Percentiles rank a stretch among this genome's conserved stretches.
These are phyloP conservation scores for Botia kubotai DNA, from an alignment of 2,797 vertebrate species.

Conservation along the genomic window DNA sequence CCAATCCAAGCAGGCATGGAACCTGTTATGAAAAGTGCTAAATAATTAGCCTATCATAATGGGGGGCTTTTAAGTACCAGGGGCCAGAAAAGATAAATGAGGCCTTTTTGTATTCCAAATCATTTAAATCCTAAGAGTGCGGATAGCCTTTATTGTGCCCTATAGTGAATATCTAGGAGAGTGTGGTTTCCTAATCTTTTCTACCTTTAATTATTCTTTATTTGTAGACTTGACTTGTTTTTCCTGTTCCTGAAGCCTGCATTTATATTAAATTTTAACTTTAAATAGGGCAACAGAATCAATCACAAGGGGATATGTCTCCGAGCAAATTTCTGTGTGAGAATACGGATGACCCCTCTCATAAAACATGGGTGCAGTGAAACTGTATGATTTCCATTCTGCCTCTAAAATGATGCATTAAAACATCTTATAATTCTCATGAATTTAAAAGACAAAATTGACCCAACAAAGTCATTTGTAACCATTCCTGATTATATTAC, in stretches of 20 bases:
- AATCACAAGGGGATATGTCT: slow-evolving; percentile 28
- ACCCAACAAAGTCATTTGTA: slow-evolving; percentile 25
- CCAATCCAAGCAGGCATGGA: slow-evolving; percentile 24
- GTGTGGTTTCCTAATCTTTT: slow-evolving; percentile 13
- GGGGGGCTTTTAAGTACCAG: slow-evolving; percentile 43
- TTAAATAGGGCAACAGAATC: slow-evolving; percentile 47
- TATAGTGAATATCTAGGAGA: slow-evolving; percentile 11
- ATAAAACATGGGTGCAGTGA: slow-evolving; percentile 4
- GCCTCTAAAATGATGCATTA: slow-evolving; percentile 21
- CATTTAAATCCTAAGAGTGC: slow-evolving; percentile 33
- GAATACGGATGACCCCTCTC: slow-evolving; percentile 33
- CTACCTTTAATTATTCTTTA: slow-evolving; percentile 19
- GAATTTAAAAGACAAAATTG: slow-evolving; percentile 42
- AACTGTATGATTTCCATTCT: slow-evolving; percentile 1
- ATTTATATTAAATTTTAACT: slow-evolving; percentile 48
- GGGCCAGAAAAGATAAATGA: slow-evolving; percentile 46
- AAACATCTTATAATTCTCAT: slow-evolving; percentile 37
- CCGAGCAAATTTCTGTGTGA: slow-evolving; percentile 6
- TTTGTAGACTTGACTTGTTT: slow-evolving; percentile 29
- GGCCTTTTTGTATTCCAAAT: slow-evolving; percentile 31
- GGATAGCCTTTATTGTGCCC: slow-evolving; percentile 28
- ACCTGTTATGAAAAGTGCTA: slow-evolving; percentile 50
- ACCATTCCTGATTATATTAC: slow-evolving; percentile 32
- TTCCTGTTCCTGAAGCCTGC: slow-evolving; percentile 30
- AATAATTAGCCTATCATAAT: slow-evolving; percentile 67